Evolutionary conservation across 2,888 invertebrate genomes (phyloP).

Genomic region (Embidobia sp.): DNA sequence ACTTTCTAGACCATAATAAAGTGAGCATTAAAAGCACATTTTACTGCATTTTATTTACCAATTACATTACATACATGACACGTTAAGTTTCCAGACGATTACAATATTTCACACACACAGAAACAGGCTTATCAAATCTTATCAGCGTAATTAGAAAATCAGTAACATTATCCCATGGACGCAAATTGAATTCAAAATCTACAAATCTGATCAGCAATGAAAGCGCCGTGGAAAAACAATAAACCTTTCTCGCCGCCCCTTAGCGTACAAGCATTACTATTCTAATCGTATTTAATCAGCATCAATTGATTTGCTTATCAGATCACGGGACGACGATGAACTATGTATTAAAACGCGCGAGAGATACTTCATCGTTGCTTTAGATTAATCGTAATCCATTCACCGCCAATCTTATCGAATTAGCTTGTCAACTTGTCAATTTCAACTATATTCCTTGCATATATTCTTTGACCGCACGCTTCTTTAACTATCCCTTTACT

Average conservation of each 20-base stretch:
- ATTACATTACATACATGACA: too few relatives aligned
- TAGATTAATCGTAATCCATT: constrained; percentile 60
- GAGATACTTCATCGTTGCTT: constrained; percentile 55
- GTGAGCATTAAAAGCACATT: too few relatives aligned
- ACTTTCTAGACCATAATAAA: too few relatives aligned
- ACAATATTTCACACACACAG: too few relatives aligned
- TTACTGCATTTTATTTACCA: too few relatives aligned
- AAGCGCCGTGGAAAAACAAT: constrained; percentile 44
- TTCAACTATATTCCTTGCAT: constrained; percentile 44
- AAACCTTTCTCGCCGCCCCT: constrained; percentile 26
- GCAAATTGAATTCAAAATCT: neutral
- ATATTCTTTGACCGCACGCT: constrained; percentile 29
- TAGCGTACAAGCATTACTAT: constrained; percentile 36
- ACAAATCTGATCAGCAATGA: constrained; percentile 18
- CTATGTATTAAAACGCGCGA: constrained; percentile 48
- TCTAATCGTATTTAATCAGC: constrained; percentile 57
- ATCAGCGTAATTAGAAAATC: neutral
- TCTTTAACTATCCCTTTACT: constrained; percentile 12
- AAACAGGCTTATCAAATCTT: too few relatives aligned
- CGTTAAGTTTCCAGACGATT: too few relatives aligned
- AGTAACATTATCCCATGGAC: neutral
- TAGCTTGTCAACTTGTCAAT: constrained; percentile 61
- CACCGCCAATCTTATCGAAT: constrained; percentile 61
- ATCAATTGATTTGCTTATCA: constrained; percentile 58
- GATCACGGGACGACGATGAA: constrained; percentile 36